phyloP scores from a whole-genome alignment of 2,888 invertebrate species.

The Nymphalis c-album region DNA sequence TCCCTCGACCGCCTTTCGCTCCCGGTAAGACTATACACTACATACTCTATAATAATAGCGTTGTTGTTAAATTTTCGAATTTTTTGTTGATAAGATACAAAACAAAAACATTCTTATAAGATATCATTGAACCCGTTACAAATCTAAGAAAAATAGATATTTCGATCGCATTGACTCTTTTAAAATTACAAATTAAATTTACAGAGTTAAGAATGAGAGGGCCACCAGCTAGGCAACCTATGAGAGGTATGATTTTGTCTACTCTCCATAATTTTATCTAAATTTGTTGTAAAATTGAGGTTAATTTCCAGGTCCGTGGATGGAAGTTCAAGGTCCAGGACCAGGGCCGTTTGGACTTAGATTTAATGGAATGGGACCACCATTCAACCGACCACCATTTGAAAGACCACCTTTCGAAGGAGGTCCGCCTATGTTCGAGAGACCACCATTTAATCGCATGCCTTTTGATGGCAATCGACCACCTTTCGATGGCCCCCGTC shows the following conservation, averaged over 20 bases:
- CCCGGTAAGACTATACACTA: neutral
- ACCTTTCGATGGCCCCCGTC: conserved; percentile 56
- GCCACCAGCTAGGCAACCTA: conserved; percentile 61
- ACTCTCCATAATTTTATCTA: conserved; percentile 3
- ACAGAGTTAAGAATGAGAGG: conserved; percentile 77
- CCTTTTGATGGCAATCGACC: conserved; percentile 60
- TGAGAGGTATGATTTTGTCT: conserved; percentile 60
- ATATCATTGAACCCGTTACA: too few relatives aligned
- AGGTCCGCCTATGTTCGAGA: conserved; percentile 54
- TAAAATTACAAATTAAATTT: conserved; percentile 51
- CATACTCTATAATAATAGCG: neutral
- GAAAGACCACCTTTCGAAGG: conserved; percentile 62
- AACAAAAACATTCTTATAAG: too few relatives aligned
- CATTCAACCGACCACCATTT: conserved; percentile 56
- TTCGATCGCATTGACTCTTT: neutral
- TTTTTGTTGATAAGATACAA: too few relatives aligned
- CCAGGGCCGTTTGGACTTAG: conserved; percentile 63
- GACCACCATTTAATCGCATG: conserved; percentile 57
- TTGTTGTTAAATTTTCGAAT: too few relatives aligned
- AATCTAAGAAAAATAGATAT: too few relatives aligned
- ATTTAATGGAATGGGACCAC: conserved; percentile 73
- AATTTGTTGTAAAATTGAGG: conserved; percentile 7
- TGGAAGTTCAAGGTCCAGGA: conserved; percentile 64
- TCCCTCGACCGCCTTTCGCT: neutral
- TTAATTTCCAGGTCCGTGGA: conserved; percentile 66